Base-by-base conservation (phyloP, 2,888 invertebrate genomes). In the Drosophila falleni region DNA sequence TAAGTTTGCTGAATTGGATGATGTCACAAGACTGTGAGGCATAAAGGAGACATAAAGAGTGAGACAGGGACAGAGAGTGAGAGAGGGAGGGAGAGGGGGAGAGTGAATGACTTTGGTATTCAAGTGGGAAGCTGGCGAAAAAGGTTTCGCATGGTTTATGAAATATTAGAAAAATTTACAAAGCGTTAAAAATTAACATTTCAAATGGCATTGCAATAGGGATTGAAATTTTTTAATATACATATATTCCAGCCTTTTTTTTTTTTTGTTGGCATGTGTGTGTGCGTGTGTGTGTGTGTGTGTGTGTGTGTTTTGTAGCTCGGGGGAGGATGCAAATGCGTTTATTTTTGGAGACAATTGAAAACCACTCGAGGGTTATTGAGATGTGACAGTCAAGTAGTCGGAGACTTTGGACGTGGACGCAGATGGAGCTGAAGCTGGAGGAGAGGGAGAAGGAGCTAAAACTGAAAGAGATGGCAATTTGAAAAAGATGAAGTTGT, bases 271-370 rank as follows among this genome's bases (percentile, higher is more conserved):
- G 41, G 33, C 29, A 60, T 60, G 54, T 42, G 49, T 35, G 23
- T 31, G 35, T 23, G 33, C 31, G 19, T 46, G 51, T 31, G 41
- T 63, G 54, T 47, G 42, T 19, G 46, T 41, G 50, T 58, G 50
- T 53, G 54, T 47, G 62, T 47, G 41, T 53, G 46, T 50, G 51
- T 35, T 51, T 64, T 31, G 29, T 39, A 51, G 54, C 41, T 56
- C 50, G 55, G 54, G 58, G 74, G 68, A 70, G 76, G 80, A 87
- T 89, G 85, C 82, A 89, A 89, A 89, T 89, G 87, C 87, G 89
- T 81, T 79, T 89, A 82, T 82, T 89, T 88, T 89, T 87, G 89
- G 84, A 87, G 89, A 87, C 90, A 87, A 90, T 88, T 89, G 89
- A 89, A 87, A 87, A 71, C 84, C 89, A 90, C 89, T 89, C 85